Conservation (phyloP, 2,113 vertebrate genomes). For the Arizona elegans region DNA sequence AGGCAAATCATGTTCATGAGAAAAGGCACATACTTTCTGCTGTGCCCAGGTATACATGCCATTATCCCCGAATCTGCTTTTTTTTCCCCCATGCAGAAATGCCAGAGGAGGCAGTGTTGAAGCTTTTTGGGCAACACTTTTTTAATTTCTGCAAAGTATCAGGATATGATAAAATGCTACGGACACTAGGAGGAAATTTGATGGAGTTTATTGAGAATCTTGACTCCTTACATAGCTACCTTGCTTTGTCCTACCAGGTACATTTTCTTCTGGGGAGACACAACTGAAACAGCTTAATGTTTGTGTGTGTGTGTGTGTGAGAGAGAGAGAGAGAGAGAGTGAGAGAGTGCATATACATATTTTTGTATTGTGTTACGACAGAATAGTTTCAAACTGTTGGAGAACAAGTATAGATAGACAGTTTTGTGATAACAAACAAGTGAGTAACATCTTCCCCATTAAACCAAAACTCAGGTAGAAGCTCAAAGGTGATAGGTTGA, state of each 20-base stretch:
- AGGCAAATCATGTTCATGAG: too few species aligned
- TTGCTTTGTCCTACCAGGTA: constrained; percentile 80
- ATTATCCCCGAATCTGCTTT: not conserved
- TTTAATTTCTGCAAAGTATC: constrained; percentile 81
- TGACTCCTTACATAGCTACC: constrained; percentile 80
- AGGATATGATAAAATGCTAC: constrained; percentile 80
- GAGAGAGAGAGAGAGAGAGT: too few species aligned
- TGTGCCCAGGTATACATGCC: not conserved
- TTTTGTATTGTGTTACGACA: not conserved
- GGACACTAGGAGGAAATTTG: constrained; percentile 77
- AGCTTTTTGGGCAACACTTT: constrained; percentile 81
- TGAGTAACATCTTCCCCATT: not conserved
- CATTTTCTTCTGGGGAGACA: not conserved
- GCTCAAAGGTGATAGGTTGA: not conserved
- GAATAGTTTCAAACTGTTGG: not conserved
- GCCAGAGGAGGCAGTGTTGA: constrained; percentile 72
- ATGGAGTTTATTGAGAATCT: constrained; percentile 80
- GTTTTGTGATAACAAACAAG: not conserved
- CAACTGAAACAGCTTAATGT: not conserved
- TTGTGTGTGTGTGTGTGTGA: too few species aligned
- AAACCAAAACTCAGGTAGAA: not conserved
- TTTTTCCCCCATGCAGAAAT: constrained; percentile 60
- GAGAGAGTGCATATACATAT: too few species aligned
- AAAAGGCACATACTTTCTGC: not conserved
- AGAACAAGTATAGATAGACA: not conserved